Base-by-base conservation (phyloP, 2,888 invertebrate species). In the Eurytoma adleriae region DNA sequence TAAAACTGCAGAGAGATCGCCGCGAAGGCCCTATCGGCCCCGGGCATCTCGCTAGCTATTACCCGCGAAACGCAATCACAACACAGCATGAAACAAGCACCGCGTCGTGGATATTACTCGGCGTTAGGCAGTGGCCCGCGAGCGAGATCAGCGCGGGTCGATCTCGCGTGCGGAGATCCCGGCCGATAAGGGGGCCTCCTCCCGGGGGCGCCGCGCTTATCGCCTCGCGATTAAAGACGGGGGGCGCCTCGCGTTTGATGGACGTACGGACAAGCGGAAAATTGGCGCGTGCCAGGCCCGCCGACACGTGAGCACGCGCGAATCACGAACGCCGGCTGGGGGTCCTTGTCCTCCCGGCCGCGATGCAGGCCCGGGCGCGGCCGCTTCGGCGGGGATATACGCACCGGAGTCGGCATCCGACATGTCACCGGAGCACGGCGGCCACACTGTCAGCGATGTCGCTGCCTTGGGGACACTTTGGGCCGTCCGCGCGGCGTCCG, bases 371-470 rank as follows among this genome's bases (percentile, higher is more conserved):
- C 3, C 52, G 14, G 7, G 14, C 54, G 54, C 13, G 16, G 54
- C 54, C 16, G 54, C 14, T 3, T 14, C 14, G 14, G 54, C 14
- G 54, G 54, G 14, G 13, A 2, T 54, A 54, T 79, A 85, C 86
- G 80, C 84, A 87, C 88, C 87, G 83, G 87, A 85, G 82, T 87
- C 87, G 81, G 84, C 86, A 73, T 87, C 87, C 82, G 87, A 87
- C 88, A 88, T 88, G 82, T 85, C 84, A 84, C 84, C 79, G 84
- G 77, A 80, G 72, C 14, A 4, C 24, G 30, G 48, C 5, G 24
- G 61, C 4, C 24, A 30, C 69, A 75, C 84, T 84, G 84, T 78
- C 83, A 69, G 82, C 59, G 76, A 73, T 76, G 54, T 74, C 75
- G 74, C 78, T 69, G 76, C 48, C 64, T 86, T 86, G 86, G 86